phyloP scores from a whole-genome alignment of 2,797 vertebrate genomes.

The Thalassophryne amazonica region DNA sequence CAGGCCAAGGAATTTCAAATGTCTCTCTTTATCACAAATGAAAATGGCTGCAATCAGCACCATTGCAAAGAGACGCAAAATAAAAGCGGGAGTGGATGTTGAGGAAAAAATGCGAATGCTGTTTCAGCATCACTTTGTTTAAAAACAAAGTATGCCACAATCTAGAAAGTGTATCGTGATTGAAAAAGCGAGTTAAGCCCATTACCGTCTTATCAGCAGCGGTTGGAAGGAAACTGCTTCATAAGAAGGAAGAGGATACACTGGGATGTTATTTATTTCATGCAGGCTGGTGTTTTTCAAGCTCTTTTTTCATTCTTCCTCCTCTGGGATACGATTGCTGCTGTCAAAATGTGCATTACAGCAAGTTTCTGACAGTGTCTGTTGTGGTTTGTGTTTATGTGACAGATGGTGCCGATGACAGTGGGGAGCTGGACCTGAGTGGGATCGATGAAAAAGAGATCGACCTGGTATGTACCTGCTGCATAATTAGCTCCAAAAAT shows the following conservation, averaged over 20 bases:
- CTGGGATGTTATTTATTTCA: not conserved
- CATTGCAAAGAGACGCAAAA: not conserved
- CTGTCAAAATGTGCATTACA: slow-evolving; percentile 22
- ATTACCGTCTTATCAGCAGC: slow-evolving; percentile 49
- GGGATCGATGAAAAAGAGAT: slow-evolving; percentile 95
- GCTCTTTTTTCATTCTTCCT: slow-evolving; percentile 16
- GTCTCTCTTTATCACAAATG: slow-evolving; percentile 1
- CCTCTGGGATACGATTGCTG: slow-evolving; percentile 7
- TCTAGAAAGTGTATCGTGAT: slow-evolving; percentile 44
- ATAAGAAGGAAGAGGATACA: too few species aligned
- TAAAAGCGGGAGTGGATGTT: not conserved
- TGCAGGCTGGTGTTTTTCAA: not conserved
- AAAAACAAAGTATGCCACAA: slow-evolving; percentile 16
- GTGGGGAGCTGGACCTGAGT: slow-evolving; percentile 92
- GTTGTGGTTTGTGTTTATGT: slow-evolving; percentile 30
- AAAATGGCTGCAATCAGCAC: not conserved
- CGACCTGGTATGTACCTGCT: slow-evolving; percentile 81
- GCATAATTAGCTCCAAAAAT: not conserved
- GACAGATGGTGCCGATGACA: slow-evolving; percentile 79
- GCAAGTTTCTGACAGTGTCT: slow-evolving; percentile 30
- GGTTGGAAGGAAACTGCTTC: too few species aligned
- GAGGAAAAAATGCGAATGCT: slow-evolving; percentile 28
- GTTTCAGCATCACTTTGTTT: slow-evolving; percentile 11
- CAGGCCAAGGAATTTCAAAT: not conserved
- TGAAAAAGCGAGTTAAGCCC: slow-evolving; percentile 43